Percentiles rank a stretch among this genome's conserved stretches.
Conservation (phyloP, 1,140 invertebrate genomes). For the Brachionus calyciflorus region DNA sequence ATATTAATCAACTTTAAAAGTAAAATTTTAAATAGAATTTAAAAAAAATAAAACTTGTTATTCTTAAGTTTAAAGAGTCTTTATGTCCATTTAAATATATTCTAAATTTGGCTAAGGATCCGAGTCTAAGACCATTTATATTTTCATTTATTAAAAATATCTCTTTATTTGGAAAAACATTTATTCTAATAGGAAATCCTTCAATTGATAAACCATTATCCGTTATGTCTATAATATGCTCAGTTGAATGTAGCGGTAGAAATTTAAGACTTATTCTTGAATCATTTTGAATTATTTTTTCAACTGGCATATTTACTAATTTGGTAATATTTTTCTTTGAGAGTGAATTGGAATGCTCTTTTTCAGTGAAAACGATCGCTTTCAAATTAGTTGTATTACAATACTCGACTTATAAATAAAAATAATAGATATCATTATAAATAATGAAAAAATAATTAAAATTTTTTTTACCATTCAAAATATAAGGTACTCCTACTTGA, state of each 20-base stretch:
- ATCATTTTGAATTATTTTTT: constrained; percentile 31
- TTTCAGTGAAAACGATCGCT: constrained; percentile 20
- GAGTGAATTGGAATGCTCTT: not conserved
- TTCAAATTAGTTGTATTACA: constrained; percentile 18
- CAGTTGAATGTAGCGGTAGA: not conserved
- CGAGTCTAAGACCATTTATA: not conserved
- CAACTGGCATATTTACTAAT: constrained; percentile 15
- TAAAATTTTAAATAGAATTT: not conserved
- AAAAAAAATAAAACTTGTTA: not conserved
- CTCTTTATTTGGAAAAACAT: constrained; percentile 22
- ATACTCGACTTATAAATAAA: constrained; percentile 14
- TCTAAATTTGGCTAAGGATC: not conserved
- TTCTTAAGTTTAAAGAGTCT: constrained; percentile 10
- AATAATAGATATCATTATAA: too few relatives aligned
- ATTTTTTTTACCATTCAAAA: not conserved
- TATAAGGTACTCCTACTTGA: constrained; percentile 3
- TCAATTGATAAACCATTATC: constrained; percentile 14
- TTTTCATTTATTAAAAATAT: constrained; percentile 35
- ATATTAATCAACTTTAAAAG: not conserved
- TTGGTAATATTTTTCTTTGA: not conserved
- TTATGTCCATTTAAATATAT: constrained; percentile 35
- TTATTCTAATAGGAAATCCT: constrained; percentile 12
- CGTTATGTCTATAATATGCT: not conserved
- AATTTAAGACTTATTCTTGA: constrained; percentile 11
- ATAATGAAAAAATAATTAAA: too few relatives aligned